Percentiles rank a stretch among this genome's conserved stretches.
These are phyloP conservation scores for Pollenia griseotomentosa DNA, from an alignment of 2,888 invertebrate genomes.

Conservation along the genomic window DNA sequence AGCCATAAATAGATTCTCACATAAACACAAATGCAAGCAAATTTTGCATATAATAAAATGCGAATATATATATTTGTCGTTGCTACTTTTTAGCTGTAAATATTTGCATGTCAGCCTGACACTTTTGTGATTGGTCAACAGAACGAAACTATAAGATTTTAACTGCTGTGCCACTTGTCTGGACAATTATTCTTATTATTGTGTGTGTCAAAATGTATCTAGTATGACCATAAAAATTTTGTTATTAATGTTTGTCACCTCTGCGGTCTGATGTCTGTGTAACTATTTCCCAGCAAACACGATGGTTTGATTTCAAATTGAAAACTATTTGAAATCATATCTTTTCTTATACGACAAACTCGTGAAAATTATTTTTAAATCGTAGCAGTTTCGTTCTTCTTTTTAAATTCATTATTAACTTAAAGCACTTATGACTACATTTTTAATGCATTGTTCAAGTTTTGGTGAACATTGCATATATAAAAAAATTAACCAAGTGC, in stretches of 20 bases:
- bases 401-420: no score
- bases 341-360: no score
- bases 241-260: slow-evolving; percentile 32
- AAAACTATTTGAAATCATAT: no score
- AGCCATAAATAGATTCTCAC: not conserved
- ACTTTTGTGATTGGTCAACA: slow-evolving; percentile 32
- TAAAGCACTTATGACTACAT: no score
- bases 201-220: not conserved
- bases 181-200: not conserved
- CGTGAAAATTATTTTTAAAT: no score
- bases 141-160: not conserved
- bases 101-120: slow-evolving; percentile 27
- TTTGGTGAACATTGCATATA: no score
- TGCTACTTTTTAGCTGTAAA: not conserved
- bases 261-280: not conserved
- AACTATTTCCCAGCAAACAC: no score
- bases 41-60: slow-evolving; percentile 27
- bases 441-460: no score
- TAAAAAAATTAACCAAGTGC: no score
- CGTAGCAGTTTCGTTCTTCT: no score
- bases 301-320: no score
- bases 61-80: slow-evolving; percentile 25
- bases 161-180: not conserved
- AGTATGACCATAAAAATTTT: not conserved
- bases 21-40: not conserved